These are phyloP conservation scores for Mastigias papua DNA, from an alignment of 30 jellyfish, hydroid and myxozoan species.

Conservation along the genomic window DNA sequence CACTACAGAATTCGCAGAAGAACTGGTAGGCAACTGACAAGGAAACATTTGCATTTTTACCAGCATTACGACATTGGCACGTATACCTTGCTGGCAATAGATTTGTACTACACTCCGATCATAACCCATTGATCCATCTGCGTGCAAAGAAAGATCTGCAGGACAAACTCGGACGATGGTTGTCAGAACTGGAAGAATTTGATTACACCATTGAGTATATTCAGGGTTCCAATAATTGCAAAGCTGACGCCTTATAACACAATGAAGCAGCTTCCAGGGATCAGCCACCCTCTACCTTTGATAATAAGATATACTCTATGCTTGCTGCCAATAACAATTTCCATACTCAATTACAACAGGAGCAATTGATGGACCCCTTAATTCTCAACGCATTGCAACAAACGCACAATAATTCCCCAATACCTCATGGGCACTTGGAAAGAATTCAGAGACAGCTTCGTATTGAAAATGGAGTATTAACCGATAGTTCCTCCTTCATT, in stretches of 20 bases:
- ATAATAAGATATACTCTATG: slow-evolving; percentile 19
- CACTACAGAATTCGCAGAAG: slow-evolving; percentile 30
- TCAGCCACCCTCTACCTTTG: slow-evolving; percentile 41
- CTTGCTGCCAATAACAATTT: slow-evolving; percentile 4
- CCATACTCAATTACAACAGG: slow-evolving; percentile 11
- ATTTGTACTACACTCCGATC: slow-evolving; percentile 45
- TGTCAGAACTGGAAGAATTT: slow-evolving; percentile 57
- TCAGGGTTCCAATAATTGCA: slow-evolving; percentile 31
- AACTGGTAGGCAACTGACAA: slow-evolving; percentile 49
- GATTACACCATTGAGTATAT: slow-evolving; percentile 38
- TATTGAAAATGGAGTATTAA: slow-evolving; percentile 21
- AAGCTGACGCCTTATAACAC: slow-evolving; percentile 67
- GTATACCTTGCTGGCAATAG: slow-evolving; percentile 64
- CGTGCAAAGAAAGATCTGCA: slow-evolving; percentile 55
- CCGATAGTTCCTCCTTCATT: slow-evolving; percentile 62
- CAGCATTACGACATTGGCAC: slow-evolving; percentile 51
- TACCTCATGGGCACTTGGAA: slow-evolving; percentile 40
- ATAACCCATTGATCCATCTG: slow-evolving; percentile 36
- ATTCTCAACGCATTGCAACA: background rate
- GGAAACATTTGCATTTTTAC: slow-evolving; percentile 49
- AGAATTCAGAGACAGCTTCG: slow-evolving; percentile 35
- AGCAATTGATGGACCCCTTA: slow-evolving; percentile 23
- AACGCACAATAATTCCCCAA: background rate
- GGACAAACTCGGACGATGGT: slow-evolving; percentile 69
- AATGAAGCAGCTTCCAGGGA: background rate